Conservation (phyloP, 2,113 vertebrate species). For the Struthidea cinerea region DNA sequence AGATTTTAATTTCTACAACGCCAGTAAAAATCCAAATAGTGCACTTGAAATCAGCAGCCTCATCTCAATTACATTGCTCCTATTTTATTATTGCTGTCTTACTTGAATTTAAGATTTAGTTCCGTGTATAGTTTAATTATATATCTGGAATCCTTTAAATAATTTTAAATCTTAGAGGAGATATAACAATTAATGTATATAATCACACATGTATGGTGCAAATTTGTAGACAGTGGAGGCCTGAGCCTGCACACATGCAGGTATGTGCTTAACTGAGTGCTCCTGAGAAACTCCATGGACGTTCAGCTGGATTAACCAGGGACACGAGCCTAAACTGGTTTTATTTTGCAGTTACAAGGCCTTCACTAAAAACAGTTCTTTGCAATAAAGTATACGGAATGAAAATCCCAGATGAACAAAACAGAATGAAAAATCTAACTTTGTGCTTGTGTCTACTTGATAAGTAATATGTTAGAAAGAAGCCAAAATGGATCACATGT, state of each 20-base stretch:
- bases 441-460: background rate
- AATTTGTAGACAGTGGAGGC: background rate
- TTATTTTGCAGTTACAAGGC: background rate
- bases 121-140: background rate
- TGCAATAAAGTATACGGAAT: background rate
- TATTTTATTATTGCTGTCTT: background rate
- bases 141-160: background rate
- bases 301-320: background rate
- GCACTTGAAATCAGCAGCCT: background rate
- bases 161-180: background rate
- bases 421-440: background rate
- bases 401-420: background rate
- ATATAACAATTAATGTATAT: background rate
- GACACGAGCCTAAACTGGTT: background rate
- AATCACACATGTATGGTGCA: background rate
- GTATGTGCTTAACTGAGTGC: background rate
- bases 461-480: background rate
- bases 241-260: background rate
- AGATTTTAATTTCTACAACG: background rate
- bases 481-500: background rate
- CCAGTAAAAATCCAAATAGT: background rate
- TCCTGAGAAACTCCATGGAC: background rate
- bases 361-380: background rate
- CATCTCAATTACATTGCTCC: background rate
- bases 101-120: background rate